Percentiles rank a stretch among this genome's conserved stretches.
phyloP scores from a whole-genome alignment of 2,888 invertebrate genomes.

The Epistrophe eligans region DNA sequence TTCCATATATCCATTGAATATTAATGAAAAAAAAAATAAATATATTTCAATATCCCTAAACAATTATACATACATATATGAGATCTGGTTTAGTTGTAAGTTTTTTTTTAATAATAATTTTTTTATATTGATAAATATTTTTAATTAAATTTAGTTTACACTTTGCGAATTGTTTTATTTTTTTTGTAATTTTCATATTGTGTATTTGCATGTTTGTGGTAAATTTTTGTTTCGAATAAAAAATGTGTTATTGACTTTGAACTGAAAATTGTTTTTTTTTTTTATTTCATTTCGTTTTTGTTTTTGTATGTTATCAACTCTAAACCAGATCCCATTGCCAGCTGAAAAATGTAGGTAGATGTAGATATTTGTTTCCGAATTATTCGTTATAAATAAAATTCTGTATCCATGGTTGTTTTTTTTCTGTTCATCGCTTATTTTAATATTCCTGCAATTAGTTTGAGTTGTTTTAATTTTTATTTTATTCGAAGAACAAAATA shows the following conservation, averaged over 20 bases:
- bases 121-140: neutral
- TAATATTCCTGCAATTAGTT: neutral
- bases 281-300: conserved; percentile 8
- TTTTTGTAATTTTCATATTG: neutral
- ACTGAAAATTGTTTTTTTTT: conserved; percentile 30
- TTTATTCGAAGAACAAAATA: neutral
- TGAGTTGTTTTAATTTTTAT: neutral
- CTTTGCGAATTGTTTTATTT: neutral
- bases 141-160: conserved; percentile 1
- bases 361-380: neutral
- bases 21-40: neutral
- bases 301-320: neutral
- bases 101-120: neutral
- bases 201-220: conserved; percentile 9
- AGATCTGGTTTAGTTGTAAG: conserved; percentile 21
- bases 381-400: conserved; percentile 3
- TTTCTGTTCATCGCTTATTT: neutral
- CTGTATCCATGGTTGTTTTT: neutral
- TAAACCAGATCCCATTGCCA: conserved; percentile 80
- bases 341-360: neutral
- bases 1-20: neutral
- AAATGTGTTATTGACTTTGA: conserved; percentile 47
- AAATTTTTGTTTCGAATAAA: conserved; percentile 52
- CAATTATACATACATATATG: neutral
- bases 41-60: neutral